phyloP scores from a whole-genome alignment of 2,888 invertebrate species.

The Microplitis manilae region DNA sequence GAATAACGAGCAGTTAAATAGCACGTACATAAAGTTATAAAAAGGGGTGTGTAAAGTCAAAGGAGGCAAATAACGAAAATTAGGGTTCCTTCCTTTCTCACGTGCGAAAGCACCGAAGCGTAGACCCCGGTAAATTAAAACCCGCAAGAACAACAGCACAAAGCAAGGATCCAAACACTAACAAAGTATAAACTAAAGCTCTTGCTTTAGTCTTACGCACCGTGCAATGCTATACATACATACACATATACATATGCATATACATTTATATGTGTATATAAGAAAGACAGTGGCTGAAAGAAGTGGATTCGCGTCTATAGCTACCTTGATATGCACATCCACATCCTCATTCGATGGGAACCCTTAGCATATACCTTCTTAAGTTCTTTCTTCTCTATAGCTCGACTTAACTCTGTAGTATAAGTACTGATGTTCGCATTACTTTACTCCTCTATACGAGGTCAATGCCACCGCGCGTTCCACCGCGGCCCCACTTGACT shows the following conservation, averaged over 20 bases:
- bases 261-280: no score
- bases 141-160: conserved; percentile 43
- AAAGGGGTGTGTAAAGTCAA: not conserved
- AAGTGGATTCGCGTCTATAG: conserved; percentile 38
- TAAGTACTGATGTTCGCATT: conserved; percentile 66
- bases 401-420: not conserved
- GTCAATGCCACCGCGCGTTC: conserved; percentile 67
- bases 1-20: no score
- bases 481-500: conserved; percentile 63
- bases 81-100: conserved; percentile 40
- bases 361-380: conserved; percentile 32
- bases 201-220: no score
- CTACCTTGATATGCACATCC: conserved; percentile 17
- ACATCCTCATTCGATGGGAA: conserved; percentile 49
- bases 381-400: not conserved
- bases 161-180: not conserved
- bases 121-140: conserved; percentile 17
- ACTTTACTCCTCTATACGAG: conserved; percentile 65
- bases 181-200: not conserved
- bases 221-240: conserved; percentile 23
- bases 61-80: conserved; percentile 31
- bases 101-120: conserved; percentile 32
- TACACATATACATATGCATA: not conserved
- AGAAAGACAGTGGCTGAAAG: not conserved
- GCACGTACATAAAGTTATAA: not conserved